A percentile compares a stretch with the other conserved stretches of the same genome.
Conservation (phyloP, 1,140 invertebrate genomes). For the Helicoverpa armigera region DNA sequence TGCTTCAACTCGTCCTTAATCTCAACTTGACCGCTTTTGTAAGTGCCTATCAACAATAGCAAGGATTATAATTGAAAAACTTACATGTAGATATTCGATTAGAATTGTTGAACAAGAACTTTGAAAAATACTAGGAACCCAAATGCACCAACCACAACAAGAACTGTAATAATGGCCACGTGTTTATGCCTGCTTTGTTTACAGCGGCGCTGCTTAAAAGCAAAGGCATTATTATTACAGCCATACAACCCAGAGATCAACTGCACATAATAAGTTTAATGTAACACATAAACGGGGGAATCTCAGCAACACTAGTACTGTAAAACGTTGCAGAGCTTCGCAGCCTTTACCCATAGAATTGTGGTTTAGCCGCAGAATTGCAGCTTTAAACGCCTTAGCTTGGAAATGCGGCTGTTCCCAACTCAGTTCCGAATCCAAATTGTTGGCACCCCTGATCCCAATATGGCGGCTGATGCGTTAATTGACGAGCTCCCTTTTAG, state of each 20-base stretch:
- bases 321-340: conserved; percentile 31
- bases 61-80: too few species aligned
- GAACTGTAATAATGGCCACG: conserved; percentile 3
- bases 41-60: too few species aligned
- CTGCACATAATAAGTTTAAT: conserved; percentile 27
- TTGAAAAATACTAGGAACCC: too few species aligned
- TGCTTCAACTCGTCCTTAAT: too few species aligned
- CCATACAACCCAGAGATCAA: conserved; percentile 23
- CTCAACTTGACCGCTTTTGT: too few species aligned
- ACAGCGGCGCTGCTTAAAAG: conserved; percentile 2
- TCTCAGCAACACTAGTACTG: conserved; percentile 25
- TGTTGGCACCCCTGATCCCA: conserved; percentile 39
- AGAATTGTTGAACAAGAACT: too few species aligned
- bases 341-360: conserved; percentile 44
- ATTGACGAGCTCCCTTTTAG: conserved; percentile 32
- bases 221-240: conserved; percentile 28
- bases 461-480: conserved; percentile 30
- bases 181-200: background rate
- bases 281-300: conserved; percentile 25
- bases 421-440: conserved; percentile 31
- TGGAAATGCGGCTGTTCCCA: conserved; percentile 29
- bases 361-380: conserved; percentile 43
- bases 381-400: conserved; percentile 44
- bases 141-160: background rate
- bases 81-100: too few species aligned